These are phyloP conservation scores for Patella depressa DNA, from an alignment of 2,888 invertebrate genomes.

Conservation along the genomic window DNA sequence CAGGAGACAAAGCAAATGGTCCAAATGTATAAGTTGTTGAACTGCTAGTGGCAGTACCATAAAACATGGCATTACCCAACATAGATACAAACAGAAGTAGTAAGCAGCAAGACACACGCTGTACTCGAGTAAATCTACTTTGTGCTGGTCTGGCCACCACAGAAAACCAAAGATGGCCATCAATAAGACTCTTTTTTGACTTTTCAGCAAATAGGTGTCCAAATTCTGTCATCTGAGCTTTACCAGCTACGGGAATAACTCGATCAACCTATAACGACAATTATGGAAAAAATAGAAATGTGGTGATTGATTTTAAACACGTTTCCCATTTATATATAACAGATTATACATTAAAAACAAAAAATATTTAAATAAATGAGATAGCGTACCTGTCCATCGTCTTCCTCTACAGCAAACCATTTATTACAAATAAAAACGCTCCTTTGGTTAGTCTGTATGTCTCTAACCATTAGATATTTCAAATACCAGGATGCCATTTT, in stretches of 20 bases:
- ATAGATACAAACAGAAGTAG: slow-evolving; percentile 73
- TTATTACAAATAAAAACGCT: slow-evolving; percentile 71
- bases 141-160: slow-evolving; percentile 73
- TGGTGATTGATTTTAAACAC: too few species aligned
- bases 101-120: slow-evolving; percentile 73
- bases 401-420: slow-evolving; percentile 74
- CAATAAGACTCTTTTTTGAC: slow-evolving; percentile 71
- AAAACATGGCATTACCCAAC: slow-evolving; percentile 75
- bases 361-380: too few species aligned
- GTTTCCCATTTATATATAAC: too few species aligned
- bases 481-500: slow-evolving; percentile 72
- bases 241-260: slow-evolving; percentile 72
- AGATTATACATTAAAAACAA: too few species aligned
- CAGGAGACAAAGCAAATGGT: slow-evolving; percentile 72
- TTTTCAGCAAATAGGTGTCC: slow-evolving; percentile 71
- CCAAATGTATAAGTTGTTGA: slow-evolving; percentile 70
- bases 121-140: slow-evolving; percentile 72
- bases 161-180: slow-evolving; percentile 75
- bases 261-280: slow-evolving; percentile 71
- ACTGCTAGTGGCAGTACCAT: slow-evolving; percentile 60
- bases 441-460: slow-evolving; percentile 73
- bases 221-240: slow-evolving; percentile 72
- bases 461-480: slow-evolving; percentile 71
- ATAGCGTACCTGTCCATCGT: slow-evolving; percentile 72
- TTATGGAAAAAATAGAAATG: not conserved